These are phyloP conservation scores for Premnoplex brunnescens DNA, from an alignment of 2,797 vertebrate genomes.

Conservation along the genomic window DNA sequence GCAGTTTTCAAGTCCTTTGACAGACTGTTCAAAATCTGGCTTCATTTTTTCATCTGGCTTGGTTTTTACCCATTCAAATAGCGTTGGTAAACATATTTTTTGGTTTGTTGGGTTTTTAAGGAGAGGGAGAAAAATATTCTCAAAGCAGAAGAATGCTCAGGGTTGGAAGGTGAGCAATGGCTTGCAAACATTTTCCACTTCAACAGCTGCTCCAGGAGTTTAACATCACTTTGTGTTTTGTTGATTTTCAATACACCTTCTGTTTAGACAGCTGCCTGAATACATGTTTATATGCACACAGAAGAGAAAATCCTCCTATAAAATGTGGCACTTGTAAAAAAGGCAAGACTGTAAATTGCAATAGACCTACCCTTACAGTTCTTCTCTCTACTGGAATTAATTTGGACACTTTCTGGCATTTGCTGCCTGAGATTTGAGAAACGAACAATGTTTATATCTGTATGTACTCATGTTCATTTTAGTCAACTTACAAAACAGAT, in stretches of 20 bases:
- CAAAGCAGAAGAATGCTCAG: neutral
- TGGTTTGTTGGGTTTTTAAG: neutral
- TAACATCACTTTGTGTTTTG: neutral
- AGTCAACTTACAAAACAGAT: neutral
- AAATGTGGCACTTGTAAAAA: neutral
- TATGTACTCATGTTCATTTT: neutral
- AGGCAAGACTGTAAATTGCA: neutral
- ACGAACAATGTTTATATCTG: neutral
- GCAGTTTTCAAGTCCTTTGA: neutral
- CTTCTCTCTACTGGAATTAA: neutral
- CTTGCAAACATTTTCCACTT: neutral
- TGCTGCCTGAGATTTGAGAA: neutral
- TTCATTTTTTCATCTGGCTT: neutral
- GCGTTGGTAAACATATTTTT: neutral
- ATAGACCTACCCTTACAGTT: neutral
- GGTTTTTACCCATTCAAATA: neutral
- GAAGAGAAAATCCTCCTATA: neutral
- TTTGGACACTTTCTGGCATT: neutral
- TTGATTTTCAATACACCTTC: neutral
- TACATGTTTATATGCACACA: neutral
- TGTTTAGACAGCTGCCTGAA: conserved; percentile 13
- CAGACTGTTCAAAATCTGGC: neutral
- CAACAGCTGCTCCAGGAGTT: neutral
- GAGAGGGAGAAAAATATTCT: neutral
- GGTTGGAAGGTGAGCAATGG: neutral